These are phyloP conservation scores for Reinhardtius hippoglossoides DNA, from an alignment of 2,113 vertebrate genomes.

Conservation along the genomic window DNA sequence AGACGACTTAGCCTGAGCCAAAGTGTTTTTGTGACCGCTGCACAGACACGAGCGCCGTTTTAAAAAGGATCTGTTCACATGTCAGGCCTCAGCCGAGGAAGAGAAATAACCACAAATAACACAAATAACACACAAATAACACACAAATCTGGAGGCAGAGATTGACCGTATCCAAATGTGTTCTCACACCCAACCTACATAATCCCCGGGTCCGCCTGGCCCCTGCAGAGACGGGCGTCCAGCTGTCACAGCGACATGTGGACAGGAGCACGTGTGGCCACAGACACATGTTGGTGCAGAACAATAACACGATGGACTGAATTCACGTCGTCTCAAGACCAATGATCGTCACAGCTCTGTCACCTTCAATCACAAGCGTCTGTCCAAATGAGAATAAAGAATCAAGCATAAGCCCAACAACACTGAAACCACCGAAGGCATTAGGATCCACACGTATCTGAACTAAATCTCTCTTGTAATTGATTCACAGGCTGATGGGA, in stretches of 20 bases:
- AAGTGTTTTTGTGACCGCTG: conserved; percentile 42
- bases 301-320: no score
- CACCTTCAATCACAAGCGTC: no score
- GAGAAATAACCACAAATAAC: conserved; percentile 17
- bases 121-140: conserved; percentile 11
- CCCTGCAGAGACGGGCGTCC: conserved; percentile 6
- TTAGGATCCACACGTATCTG: no score
- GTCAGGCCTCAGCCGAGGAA: conserved; percentile 9
- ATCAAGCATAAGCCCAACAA: no score
- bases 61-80: conserved; percentile 41
- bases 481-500: no score
- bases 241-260: conserved; percentile 6
- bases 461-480: no score
- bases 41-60: conserved; percentile 28
- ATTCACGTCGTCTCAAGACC: no score
- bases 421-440: no score
- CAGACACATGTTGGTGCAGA: no score
- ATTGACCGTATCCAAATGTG: conserved; percentile 62
- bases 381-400: no score
- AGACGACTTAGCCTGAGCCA: conserved; percentile 39
- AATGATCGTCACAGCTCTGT: no score
- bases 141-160: conserved; percentile 44
- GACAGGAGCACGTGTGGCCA: no score
- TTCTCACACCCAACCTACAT: conserved; percentile 59
- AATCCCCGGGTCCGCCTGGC: conserved; percentile 20